A percentile compares a stretch with the other conserved stretches of the same genome.
Evolutionary conservation across 1,140 invertebrate species (phyloP).

Genomic region (Probaryconus sp.): DNA sequence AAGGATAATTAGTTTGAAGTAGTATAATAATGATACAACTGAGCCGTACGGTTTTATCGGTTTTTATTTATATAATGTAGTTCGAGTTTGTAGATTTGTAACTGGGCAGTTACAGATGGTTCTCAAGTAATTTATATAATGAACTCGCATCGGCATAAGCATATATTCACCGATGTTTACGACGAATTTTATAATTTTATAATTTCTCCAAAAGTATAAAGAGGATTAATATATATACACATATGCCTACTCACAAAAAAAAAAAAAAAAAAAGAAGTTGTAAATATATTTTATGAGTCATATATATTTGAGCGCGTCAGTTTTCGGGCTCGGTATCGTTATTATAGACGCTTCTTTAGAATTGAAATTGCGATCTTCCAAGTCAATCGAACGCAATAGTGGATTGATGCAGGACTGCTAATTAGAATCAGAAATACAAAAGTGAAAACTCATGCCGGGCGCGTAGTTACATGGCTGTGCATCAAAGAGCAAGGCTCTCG

Average conservation of each 20-base stretch:
- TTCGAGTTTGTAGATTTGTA: background rate
- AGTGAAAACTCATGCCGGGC: conserved; percentile 62
- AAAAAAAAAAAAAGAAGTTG: conserved; percentile 13
- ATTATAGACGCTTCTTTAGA: conserved; percentile 54
- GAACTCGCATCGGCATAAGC: background rate
- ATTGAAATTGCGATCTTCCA: conserved; percentile 61
- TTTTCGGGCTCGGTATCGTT: conserved; percentile 47
- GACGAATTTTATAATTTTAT: conserved; percentile 31
- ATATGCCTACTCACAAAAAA: conserved; percentile 4
- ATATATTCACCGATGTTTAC: too few species aligned
- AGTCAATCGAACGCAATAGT: conserved; percentile 49
- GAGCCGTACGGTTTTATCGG: conserved; percentile 37
- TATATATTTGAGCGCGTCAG: background rate
- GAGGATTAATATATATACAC: conserved; percentile 36
- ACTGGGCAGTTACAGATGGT: conserved; percentile 9
- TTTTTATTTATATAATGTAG: background rate
- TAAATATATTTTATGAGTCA: conserved; percentile 33
- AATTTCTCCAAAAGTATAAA: conserved; percentile 19
- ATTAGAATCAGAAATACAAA: conserved; percentile 38
- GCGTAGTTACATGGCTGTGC: conserved; percentile 78
- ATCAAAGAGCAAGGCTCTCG: conserved; percentile 75
- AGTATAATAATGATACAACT: conserved; percentile 55
- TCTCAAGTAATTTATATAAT: conserved; percentile 13
- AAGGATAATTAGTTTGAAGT: conserved; percentile 47
- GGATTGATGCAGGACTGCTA: conserved; percentile 38